Evolutionary conservation across 53 echinoderm and acorn worm genomes (phyloP), one percentile per base, ranked within the genome.

Genomic region (Echinometra lucunter): DNA sequence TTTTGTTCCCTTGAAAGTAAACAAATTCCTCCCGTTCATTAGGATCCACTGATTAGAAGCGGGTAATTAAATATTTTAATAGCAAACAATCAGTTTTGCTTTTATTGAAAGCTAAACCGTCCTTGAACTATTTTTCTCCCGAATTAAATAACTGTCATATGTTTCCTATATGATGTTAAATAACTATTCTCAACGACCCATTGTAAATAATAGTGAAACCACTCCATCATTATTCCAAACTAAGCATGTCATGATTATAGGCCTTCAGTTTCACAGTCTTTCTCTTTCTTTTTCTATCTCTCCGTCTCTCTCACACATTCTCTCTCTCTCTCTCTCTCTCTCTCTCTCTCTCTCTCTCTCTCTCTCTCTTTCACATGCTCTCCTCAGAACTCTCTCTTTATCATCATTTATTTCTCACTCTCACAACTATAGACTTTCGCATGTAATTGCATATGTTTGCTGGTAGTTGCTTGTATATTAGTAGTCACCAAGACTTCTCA

Each of bases 281-380:
- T 21, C 63, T 23, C 63, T 19, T 10, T 34, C 32, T 34, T 2
- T 32, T 12, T 28, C 66, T 66, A n/a, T 66, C 1, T 66, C 66
- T 66, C n/a, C 28, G 13, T 66, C 66, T 66, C 66, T 66, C 66
- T 28, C 28, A 28, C 28, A 28, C 28, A 4, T 28, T 66, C 30
- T 30, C 28, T 30, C 6, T 66, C n/a, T 66, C 30, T 66, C n/a
- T n/a, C 28, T 66, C 30, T 66, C 45, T 19, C 82, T 9, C 81
- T 75, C 35, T 75, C 11, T 75, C 35, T 28, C 78, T 75, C 78
- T 75, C 78, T 75, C 37, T 78, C 78, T 78, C 78, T 78, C 37
- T 78, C 78, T 78, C 78, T 35, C 28, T 78, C 78, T 78, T 15
- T n/a, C n/a, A n/a, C n/a, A n/a, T n/a, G n/a, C n/a, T n/a, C n/a